Evolutionary conservation across 2,113 vertebrate genomes (phyloP).

Genomic region (Scopus umbretta): DNA sequence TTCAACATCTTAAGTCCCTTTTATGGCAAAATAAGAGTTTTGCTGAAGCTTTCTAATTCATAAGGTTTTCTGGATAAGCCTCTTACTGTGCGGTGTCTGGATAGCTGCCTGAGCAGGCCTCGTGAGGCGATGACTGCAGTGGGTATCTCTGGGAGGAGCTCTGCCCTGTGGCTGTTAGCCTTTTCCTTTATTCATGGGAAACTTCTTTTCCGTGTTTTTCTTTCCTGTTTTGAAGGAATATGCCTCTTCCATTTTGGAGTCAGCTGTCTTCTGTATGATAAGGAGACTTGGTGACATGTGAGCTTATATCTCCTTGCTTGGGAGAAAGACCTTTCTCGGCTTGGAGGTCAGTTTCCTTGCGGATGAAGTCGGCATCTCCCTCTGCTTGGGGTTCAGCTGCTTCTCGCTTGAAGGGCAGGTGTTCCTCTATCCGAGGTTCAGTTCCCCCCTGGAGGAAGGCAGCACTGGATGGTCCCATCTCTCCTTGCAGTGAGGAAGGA

Average conservation of each 20-base stretch:
- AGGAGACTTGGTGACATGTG: neutral
- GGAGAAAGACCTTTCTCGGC: neutral
- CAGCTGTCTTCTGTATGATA: neutral
- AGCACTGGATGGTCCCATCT: neutral
- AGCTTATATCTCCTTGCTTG: neutral
- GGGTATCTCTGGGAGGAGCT: neutral
- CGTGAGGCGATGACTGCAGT: neutral
- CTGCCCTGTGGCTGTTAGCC: neutral
- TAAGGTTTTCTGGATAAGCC: neutral
- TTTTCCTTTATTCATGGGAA: neutral
- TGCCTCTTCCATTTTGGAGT: neutral
- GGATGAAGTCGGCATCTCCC: neutral
- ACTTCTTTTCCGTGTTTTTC: neutral
- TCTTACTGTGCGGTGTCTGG: neutral
- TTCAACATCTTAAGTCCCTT: neutral
- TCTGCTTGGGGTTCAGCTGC: neutral
- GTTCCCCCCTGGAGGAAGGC: neutral
- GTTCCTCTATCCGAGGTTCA: neutral
- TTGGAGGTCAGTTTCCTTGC: neutral
- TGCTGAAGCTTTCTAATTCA: neutral
- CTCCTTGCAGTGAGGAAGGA: neutral
- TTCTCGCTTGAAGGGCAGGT: no score
- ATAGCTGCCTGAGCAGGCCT: neutral
- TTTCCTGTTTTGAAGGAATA: neutral
- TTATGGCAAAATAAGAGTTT: neutral